Evolutionary conservation across 1,140 invertebrate species (phyloP).

Genomic region (Manduca sexta): DNA sequence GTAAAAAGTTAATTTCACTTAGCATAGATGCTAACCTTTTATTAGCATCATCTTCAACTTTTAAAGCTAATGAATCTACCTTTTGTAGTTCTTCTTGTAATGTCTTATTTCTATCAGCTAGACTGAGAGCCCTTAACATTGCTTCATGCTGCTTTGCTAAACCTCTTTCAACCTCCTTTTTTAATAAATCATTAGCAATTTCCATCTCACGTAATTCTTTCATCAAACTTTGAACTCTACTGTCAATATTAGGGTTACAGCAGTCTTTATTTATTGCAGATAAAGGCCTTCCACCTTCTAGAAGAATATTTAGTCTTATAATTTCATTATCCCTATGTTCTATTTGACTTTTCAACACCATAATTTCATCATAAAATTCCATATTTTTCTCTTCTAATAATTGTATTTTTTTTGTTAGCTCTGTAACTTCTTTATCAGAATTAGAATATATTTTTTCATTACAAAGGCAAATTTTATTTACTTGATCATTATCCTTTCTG

Average conservation of each 20-base stretch:
- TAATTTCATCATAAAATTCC: constrained; percentile 52
- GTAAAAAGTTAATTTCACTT: constrained; percentile 47
- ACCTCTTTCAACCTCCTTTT: constrained; percentile 72
- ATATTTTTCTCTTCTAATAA: constrained; percentile 50
- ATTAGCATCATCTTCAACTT: constrained; percentile 79
- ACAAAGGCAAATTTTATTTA: constrained; percentile 45
- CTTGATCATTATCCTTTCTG: constrained; percentile 41
- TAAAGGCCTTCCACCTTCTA: constrained; percentile 77
- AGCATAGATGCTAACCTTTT: constrained; percentile 52
- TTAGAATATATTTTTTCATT: constrained; percentile 29
- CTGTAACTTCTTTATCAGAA: constrained; percentile 33
- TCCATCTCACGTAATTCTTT: constrained; percentile 72
- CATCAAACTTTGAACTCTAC: constrained; percentile 42
- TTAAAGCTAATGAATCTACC: constrained; percentile 79
- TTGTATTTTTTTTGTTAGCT: constrained; percentile 40
- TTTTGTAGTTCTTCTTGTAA: constrained; percentile 79
- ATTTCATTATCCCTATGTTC: constrained; percentile 78
- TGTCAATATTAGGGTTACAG: constrained; percentile 65
- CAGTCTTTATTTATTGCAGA: constrained; percentile 74
- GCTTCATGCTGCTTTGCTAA: constrained; percentile 82
- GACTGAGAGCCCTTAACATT: constrained; percentile 78
- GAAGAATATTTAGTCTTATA: constrained; percentile 74
- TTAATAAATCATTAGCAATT: constrained; percentile 72
- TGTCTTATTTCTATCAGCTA: constrained; percentile 79
- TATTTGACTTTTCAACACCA: constrained; percentile 57